Evolutionary conservation across 2,113 vertebrate species (phyloP), one percentile per base, ranked within the genome.

Genomic region (Centropristis striata): DNA sequence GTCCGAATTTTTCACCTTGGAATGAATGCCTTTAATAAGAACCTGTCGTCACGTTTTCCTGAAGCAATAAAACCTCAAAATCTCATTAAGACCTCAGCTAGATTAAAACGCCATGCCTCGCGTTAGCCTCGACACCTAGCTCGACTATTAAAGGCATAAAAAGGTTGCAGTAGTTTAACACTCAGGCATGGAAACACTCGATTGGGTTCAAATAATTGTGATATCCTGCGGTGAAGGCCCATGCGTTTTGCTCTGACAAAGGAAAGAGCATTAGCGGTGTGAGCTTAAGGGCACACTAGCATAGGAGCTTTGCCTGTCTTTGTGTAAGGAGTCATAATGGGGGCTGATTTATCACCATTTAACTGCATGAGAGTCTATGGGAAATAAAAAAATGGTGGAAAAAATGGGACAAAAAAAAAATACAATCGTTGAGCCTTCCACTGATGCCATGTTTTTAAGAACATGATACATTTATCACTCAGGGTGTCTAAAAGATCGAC

Each of bases 371-470:
- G 70, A 69, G 41, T 46, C 51, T 50, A n/a, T 7, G 32, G 58
- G 81, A 53, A 0, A 39, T 63, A 5, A 11, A 10, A 21, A 3
- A 0, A 64, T 4, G 1, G 53, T 21, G 12, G 59, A 14, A 27
- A 75, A 72, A 78, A 16, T 58, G 68, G 59, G 51, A n/a, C n/a
- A 70, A 83, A 7, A 71, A 78, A 4, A 71, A 89, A 77, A 78
- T 85, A 90, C 91, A 92, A 94, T 92, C 90, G 92, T 88, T 87
- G 71, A 86, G 85, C 88, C 78, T 86, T 91, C 80, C 79, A 88
- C 84, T 87, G 83, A 92, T 75, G 84, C 84, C 87, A 90, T 92
- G 92, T 90, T 89, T 76, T 67, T 49, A 85, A 90, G 75, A 90
- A 88, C 89, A 92, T 84, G 78, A 86, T 80, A 90, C 86, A 88